Base-by-base conservation (phyloP, 2,113 vertebrate genomes). In the Oceanodroma tethys region DNA sequence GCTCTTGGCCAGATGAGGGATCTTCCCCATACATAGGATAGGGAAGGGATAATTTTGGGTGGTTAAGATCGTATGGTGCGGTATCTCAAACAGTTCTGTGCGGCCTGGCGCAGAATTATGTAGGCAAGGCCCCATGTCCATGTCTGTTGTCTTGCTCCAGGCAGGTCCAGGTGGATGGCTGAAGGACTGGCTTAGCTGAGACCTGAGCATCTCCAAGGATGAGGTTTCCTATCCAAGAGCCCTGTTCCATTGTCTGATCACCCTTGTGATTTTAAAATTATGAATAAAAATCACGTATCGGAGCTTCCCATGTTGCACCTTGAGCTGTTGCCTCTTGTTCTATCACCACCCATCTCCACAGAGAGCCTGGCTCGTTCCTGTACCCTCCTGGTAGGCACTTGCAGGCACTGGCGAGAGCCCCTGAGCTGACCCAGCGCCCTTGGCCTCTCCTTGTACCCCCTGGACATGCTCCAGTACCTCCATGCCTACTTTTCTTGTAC, bases 21-120 rank as follows among this genome's bases (percentile, higher is more conserved):
- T 22, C 20, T 55, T 70, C n/a, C 10, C 40, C 7, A 1, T 8
- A 1, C 1, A 11, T 5, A 30, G 23, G 11, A 10, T 5, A 26
- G 43, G n/a, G 42, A 56, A 48, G 72, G 56, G 65, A 8, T 36
- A 5, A 27, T 32, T 43, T 29, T 6, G 50, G 59, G 6, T 25
- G 36, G 43, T 20, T 29, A 13, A 10, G 30, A 10, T 9, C 2
- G 1, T 14, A 3, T 4, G n/a, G 25, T 29, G 45, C 19, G 3
- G 4, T 4, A 32, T 32, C 47, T 75, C 29, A 5, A 16, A 8
- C 16, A 10, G 17, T 2, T n/a, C n/a, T n/a, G n/a, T n/a, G n/a
- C 1, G 11, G 34, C n/a, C 23, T 26, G 29, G n/a, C 29, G 6
- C 10, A 16, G 75, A 19, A 3, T n/a, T 20, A 10, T 0, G 29